These are phyloP conservation scores for Agrotis segetum DNA, from an alignment of 2,888 invertebrate genomes.

Conservation along the genomic window DNA sequence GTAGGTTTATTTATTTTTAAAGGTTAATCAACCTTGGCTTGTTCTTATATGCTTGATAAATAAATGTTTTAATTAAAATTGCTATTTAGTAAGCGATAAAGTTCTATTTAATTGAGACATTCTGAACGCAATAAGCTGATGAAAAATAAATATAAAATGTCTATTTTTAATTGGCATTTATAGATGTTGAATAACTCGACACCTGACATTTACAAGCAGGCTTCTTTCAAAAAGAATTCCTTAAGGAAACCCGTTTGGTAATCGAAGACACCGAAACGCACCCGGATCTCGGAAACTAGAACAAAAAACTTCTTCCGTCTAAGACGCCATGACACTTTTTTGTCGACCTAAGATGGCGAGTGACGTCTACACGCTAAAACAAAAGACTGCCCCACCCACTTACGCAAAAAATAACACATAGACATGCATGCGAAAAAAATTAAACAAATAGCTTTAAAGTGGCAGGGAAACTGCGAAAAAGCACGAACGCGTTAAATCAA, in stretches of 20 bases:
- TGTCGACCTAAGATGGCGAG: slow-evolving; percentile 89
- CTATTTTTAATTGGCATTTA: slow-evolving; percentile 21
- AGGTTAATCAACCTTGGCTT: too few species aligned
- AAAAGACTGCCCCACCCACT: slow-evolving; percentile 89
- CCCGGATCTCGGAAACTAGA: slow-evolving; percentile 68
- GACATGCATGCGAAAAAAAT: slow-evolving; percentile 60
- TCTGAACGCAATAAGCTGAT: not conserved
- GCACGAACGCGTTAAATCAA: slow-evolving; percentile 62
- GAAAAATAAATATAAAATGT: not conserved
- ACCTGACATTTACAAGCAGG: slow-evolving; percentile 8
- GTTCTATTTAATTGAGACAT: not conserved
- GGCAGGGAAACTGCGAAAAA: slow-evolving; percentile 68
- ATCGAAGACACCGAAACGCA: slow-evolving; percentile 29
- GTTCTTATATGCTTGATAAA: not conserved
- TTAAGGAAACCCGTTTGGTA: not conserved
- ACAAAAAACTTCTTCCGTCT: slow-evolving; percentile 73
- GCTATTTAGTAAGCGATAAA: not conserved
- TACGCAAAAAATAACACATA: slow-evolving; percentile 60
- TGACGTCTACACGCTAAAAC: slow-evolving; percentile 84
- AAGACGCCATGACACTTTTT: slow-evolving; percentile 89
- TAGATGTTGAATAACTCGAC: slow-evolving; percentile 14
- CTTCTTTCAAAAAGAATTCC: not conserved
- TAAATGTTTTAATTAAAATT: not conserved
- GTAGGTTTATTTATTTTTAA: not conserved
- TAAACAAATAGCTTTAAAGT: slow-evolving; percentile 54